Evolutionary conservation across 2,797 vertebrate species (phyloP), one percentile per base, ranked within the genome.

Genomic region (Melanotaenia pygmaea): DNA sequence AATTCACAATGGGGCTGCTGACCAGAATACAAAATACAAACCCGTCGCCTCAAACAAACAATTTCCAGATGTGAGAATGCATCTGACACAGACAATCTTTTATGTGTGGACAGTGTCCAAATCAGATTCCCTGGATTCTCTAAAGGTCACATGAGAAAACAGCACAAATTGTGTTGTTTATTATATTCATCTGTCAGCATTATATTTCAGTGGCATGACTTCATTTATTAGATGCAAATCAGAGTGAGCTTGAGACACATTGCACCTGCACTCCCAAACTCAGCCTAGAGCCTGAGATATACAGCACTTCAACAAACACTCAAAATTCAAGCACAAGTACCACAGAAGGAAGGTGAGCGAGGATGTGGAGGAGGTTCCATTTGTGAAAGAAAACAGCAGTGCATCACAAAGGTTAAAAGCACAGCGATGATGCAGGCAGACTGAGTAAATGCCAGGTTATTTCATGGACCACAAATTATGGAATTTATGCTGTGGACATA

Each of bases 311-410:
- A 40, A 16, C 13, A 37, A 68, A 66, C 14, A 18, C 28, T 34
- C 6, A 24, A 59, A 58, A 30, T 50, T 24, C 34, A 40, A 26
- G 34, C 38, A 65, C 26, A 74, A 40, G 18, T 61, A 54, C 34
- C 51, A 26, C 35, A 45, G 37, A 45, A 7, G 18, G 43, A 45
- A 45, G 18, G n/a, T 67, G 16, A 26, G 26, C 26, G n/a, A 18
- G 35, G 34, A 58, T n/a, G 40, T 43, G 26, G 57, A 65, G 22
- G 35, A 35, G 45, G 59, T 56, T 61, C 22, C 5, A 70, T 28
- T 54, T 40, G 18, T 53, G 2, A 64, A 20, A 20, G 40, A 64
- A 24, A 24, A 20, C 40, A 26, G 50, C 51, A 13, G n/a, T 12
- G 51, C 11, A 54, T 26, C 13, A 14, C 11, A 14, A 1, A 24